These are phyloP conservation scores for Helicolenus hilgendorfi DNA, from an alignment of 2,797 vertebrate species.

Conservation along the genomic window DNA sequence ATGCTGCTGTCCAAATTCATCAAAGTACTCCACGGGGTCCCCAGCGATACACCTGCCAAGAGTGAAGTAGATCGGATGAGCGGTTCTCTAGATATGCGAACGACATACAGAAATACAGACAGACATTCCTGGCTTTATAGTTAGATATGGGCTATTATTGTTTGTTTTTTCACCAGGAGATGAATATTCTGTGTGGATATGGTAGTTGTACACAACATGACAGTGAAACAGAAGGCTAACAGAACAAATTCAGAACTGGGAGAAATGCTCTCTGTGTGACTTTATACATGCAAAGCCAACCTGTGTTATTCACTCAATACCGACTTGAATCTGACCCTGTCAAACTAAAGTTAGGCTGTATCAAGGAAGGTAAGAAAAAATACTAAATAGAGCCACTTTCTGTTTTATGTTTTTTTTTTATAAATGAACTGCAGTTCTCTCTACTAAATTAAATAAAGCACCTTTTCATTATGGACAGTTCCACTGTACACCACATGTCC, in stretches of 20 bases:
- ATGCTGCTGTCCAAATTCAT: too few species aligned
- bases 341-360: not conserved
- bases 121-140: too few species aligned
- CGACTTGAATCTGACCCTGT: not conserved
- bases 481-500: not conserved
- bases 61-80: too few species aligned
- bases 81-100: too few species aligned
- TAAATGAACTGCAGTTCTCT: not conserved
- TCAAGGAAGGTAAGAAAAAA: not conserved
- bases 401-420: not conserved
- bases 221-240: not conserved
- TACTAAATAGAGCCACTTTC: not conserved
- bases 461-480: slow-evolving; percentile 3
- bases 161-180: not conserved
- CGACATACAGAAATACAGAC: too few species aligned
- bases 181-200: not conserved
- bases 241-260: not conserved
- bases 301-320: not conserved
- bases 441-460: not conserved
- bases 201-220: not conserved
- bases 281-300: not conserved
- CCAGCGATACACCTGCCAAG: too few species aligned
- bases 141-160: not conserved
- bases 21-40: too few species aligned
- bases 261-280: not conserved